Evolutionary conservation across 2,113 vertebrate species (phyloP), one percentile per base, ranked within the genome.

Genomic region (Ictalurus furcatus): DNA sequence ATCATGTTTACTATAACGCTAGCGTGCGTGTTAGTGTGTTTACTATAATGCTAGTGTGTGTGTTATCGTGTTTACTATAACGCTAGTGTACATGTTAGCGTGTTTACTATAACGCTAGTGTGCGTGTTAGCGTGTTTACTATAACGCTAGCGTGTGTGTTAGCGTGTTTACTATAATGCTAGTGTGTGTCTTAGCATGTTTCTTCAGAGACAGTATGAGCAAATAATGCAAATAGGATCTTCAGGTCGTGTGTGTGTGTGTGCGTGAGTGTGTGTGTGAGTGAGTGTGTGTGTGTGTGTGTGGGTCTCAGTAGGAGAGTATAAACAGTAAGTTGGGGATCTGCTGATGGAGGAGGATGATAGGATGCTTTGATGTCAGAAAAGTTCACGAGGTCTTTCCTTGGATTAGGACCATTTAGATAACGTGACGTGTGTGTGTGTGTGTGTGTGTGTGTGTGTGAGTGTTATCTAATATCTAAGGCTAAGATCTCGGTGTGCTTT

Each of bases 341-440:
- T 86, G 58, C 59, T 82, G 87, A 85, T 86, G 34, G 52, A 85
- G 54, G 86, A 84, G 85, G 69, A 86, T 30, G n/a, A 59, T 37
- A 79, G 86, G 78, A 63, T 2, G 34, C 88, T 91, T 91, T 91
- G 90, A 91, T 89, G 88, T 88, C 86, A 88, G 59, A 54, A 88
- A 44, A 88, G 90, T 91, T 91, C 90, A 89, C 88, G 82, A 89
- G 90, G 80, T 91, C 74, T 83, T 83, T 79, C 76, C 74, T 61
- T 89, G 76, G 83, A 91, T 89, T 88, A 89, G 86, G 78, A 89
- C 82, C 74, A 88, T 89, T 89, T 73, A 89, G 88, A 89, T 91
- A 91, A 87, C 61, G 84, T 61, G n/a, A 61, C 3, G 23, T 30
- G 74, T 65, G 63, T 69, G 84, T 59, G 59, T 74, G 74, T 69